Conservation (phyloP, 2,797 vertebrate species). For the Sebastiscus tertius region DNA sequence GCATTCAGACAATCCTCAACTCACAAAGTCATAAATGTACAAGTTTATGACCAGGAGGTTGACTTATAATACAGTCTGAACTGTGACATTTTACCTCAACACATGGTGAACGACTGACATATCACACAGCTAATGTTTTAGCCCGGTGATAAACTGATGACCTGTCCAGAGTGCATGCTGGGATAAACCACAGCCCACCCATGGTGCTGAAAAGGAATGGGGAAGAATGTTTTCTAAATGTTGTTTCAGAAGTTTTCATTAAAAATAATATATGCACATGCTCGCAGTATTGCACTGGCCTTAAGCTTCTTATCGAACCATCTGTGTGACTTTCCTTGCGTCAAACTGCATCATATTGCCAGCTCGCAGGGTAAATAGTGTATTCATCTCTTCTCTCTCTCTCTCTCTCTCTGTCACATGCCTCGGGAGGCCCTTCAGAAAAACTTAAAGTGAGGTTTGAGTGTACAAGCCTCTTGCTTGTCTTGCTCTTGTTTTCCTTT, state of each 20-base stretch:
- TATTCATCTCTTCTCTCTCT: not conserved
- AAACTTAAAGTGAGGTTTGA: constrained; percentile 44
- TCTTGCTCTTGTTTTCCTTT: constrained; percentile 71
- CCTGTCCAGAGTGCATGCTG: not conserved
- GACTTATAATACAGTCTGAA: not conserved
- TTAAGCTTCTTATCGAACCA: not conserved
- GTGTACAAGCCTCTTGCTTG: constrained; percentile 49
- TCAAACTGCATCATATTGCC: constrained; percentile 1
- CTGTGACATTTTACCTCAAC: not conserved
- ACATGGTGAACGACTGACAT: not conserved
- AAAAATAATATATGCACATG: not conserved
- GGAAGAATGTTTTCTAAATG: not conserved
- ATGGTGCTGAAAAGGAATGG: not conserved
- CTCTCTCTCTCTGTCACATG: constrained; percentile 8
- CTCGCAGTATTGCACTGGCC: not conserved
- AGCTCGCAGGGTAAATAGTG: not conserved
- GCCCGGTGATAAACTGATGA: not conserved
- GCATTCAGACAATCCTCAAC: not conserved
- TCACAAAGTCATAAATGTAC: not conserved
- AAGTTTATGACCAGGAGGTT: not conserved
- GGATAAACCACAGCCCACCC: not conserved
- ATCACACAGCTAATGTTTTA: not conserved
- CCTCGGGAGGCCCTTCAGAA: constrained; percentile 24
- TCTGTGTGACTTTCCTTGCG: not conserved
- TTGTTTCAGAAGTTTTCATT: not conserved